Evolutionary conservation across 2,797 vertebrate species (phyloP).

Genomic region (Aeoliscus strigatus): DNA sequence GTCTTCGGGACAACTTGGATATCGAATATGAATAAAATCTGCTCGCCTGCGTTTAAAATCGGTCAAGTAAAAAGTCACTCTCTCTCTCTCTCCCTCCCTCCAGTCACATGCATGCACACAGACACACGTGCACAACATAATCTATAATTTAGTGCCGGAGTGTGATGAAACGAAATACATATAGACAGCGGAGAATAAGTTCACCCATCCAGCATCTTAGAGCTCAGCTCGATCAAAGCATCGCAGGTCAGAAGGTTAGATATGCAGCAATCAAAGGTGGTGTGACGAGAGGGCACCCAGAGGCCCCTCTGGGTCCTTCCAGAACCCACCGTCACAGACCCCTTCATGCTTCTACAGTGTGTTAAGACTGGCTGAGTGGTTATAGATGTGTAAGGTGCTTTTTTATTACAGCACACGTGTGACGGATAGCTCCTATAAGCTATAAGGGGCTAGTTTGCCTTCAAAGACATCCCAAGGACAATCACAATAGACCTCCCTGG

Average conservation of each 20-base stretch:
- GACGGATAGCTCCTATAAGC: conserved; percentile 2
- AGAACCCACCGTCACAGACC: conserved; percentile 9
- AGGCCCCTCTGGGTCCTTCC: conserved; percentile 15
- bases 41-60: neutral
- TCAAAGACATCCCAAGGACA: neutral
- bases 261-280: conserved; percentile 46
- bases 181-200: conserved; percentile 15
- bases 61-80: neutral
- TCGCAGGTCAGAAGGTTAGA: conserved; percentile 47
- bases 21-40: neutral
- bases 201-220: conserved; percentile 27
- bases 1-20: too few relatives aligned
- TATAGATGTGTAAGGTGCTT: conserved; percentile 23
- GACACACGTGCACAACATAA: conserved; percentile 20
- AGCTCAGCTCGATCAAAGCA: conserved; percentile 42
- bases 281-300: conserved; percentile 19
- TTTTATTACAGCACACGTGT: conserved; percentile 15
- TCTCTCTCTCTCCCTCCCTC: conserved; percentile 5
- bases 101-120: conserved; percentile 2
- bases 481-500: conserved; percentile 9
- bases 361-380: conserved; percentile 1
- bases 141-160: conserved; percentile 56
- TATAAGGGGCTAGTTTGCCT: neutral
- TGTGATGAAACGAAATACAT: conserved; percentile 31
- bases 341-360: neutral